Conservation (phyloP, 2,888 invertebrate genomes). For the Agonopterix alstromeriana region DNA sequence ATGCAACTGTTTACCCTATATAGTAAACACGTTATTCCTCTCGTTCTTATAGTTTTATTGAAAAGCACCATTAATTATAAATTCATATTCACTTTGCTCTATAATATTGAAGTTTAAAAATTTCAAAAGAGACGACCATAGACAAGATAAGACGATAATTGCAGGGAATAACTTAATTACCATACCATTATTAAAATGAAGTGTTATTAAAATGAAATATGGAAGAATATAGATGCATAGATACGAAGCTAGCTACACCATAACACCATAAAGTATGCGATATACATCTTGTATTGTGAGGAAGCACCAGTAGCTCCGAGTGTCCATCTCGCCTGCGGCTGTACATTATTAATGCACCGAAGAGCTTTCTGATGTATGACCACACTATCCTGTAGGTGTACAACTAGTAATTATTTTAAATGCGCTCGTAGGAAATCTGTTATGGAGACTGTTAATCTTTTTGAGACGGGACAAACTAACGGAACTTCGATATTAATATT, state of each 20-base stretch:
- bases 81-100: too few species aligned
- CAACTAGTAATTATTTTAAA: slow-evolving; percentile 50
- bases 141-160: slow-evolving; percentile 1
- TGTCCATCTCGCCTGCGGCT: slow-evolving; percentile 25
- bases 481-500: slow-evolving; percentile 7
- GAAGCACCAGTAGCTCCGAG: slow-evolving; percentile 17
- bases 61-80: too few species aligned
- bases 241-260: slow-evolving; percentile 3
- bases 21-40: too few species aligned
- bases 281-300: slow-evolving; percentile 9
- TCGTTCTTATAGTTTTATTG: too few species aligned
- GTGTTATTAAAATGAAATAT: slow-evolving; percentile 9
- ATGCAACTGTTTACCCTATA: too few species aligned
- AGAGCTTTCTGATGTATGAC: slow-evolving; percentile 10
- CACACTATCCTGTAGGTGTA: slow-evolving; percentile 18
- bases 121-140: not conserved
- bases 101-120: not conserved
- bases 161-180: slow-evolving; percentile 4
- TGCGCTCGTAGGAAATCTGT: slow-evolving; percentile 36
- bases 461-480: slow-evolving; percentile 18
- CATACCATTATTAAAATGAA: not conserved
- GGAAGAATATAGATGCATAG: slow-evolving; percentile 6
- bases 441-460: slow-evolving; percentile 41
- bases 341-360: slow-evolving; percentile 28
- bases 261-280: slow-evolving; percentile 3